Conservation (phyloP, 2,797 vertebrate genomes). For the Sphenopsis melanotis region DNA sequence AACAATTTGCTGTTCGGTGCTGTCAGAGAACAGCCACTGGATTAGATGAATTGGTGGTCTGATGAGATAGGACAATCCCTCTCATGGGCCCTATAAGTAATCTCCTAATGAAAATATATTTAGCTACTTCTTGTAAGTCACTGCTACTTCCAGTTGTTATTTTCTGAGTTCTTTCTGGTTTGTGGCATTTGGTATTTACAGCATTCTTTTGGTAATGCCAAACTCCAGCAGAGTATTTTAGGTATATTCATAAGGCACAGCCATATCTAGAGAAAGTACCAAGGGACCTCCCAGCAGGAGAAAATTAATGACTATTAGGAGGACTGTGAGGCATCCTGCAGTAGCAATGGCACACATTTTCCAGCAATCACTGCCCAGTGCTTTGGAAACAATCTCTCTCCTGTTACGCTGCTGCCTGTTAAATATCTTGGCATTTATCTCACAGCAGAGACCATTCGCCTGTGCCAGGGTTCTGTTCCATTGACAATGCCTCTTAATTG, state of each 20-base stretch:
- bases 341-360: neutral
- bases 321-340: neutral
- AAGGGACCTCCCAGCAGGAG: neutral
- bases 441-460: constrained; percentile 35
- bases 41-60: neutral
- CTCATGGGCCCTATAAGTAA: neutral
- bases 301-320: neutral
- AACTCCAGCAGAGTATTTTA: neutral
- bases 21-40: neutral
- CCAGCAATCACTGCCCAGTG: constrained; percentile 15
- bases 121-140: neutral
- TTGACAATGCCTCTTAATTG: constrained; percentile 67
- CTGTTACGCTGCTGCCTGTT: constrained; percentile 39
- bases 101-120: neutral
- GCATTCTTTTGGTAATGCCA: neutral
- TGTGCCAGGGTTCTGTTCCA: constrained; percentile 63
- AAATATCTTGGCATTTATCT: constrained; percentile 66
- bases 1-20: neutral
- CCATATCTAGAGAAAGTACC: neutral
- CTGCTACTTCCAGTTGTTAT: neutral
- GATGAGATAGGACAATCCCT: neutral
- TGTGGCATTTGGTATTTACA: neutral
- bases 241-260: neutral
- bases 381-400: constrained; percentile 35
- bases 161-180: neutral